phyloP scores from a whole-genome alignment of 2,888 invertebrate genomes.

The Epinotia demarniana region DNA sequence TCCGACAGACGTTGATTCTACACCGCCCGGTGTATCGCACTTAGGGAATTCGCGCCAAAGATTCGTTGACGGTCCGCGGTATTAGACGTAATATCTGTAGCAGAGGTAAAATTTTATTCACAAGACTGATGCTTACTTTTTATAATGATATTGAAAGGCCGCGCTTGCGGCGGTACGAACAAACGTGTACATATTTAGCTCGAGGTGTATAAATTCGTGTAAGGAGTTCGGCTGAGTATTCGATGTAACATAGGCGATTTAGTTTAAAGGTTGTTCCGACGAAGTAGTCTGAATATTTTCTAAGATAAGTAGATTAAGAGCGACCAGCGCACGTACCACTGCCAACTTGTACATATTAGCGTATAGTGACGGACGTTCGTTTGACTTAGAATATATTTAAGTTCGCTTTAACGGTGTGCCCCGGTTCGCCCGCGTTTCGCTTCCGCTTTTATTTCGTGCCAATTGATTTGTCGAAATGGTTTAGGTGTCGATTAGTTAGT shows the following conservation, averaged over 20 bases:
- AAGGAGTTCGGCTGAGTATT: constrained; percentile 48
- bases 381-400: constrained; percentile 61
- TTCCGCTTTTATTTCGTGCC: constrained; percentile 58
- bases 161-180: constrained; percentile 57
- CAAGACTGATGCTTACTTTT: constrained; percentile 82
- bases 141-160: constrained; percentile 71
- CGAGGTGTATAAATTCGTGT: constrained; percentile 62
- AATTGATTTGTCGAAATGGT: constrained; percentile 42
- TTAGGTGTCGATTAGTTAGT: constrained; percentile 37
- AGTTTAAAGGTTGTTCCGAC: constrained; percentile 55
- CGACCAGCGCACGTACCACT: constrained; percentile 80
- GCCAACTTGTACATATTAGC: constrained; percentile 79
- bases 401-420: constrained; percentile 58
- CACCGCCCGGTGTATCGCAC: constrained; percentile 50
- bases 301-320: constrained; percentile 56
- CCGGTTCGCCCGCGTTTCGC: constrained; percentile 55
- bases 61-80: constrained; percentile 63
- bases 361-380: constrained; percentile 55
- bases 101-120: constrained; percentile 69
- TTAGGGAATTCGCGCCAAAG: constrained; percentile 72
- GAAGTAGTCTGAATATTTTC: constrained; percentile 67
- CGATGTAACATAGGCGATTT: constrained; percentile 59
- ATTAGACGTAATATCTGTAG: constrained; percentile 60
- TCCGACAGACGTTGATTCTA: constrained; percentile 71
- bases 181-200: constrained; percentile 73